Percentiles rank a stretch among this genome's conserved stretches.
These are phyloP conservation scores for Choreutis nemorana DNA, from an alignment of 2,888 invertebrate species.

Conservation along the genomic window DNA sequence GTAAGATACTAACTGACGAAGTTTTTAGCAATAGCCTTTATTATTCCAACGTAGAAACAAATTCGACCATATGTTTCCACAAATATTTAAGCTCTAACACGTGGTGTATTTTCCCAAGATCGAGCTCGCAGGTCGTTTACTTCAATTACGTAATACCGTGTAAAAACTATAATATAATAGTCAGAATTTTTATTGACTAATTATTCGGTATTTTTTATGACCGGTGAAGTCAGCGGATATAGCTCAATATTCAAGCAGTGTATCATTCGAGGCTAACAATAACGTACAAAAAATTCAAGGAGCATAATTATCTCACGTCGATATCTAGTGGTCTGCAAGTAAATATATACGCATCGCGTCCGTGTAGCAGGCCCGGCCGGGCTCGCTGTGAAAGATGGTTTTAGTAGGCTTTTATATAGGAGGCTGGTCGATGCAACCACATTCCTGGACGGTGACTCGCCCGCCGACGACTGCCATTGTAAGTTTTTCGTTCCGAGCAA, in stretches of 20 bases:
- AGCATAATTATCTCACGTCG: conserved; percentile 46
- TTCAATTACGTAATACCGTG: conserved; percentile 63
- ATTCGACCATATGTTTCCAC: no score
- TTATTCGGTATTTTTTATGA: conserved; percentile 59
- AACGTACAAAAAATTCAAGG: conserved; percentile 44
- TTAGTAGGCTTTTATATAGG: conserved; percentile 13
- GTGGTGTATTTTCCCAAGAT: no score
- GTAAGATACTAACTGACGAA: no score
- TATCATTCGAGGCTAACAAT: conserved; percentile 61
- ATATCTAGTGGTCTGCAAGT: conserved; percentile 29
- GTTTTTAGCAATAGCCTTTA: no score
- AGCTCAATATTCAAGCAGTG: conserved; percentile 64
- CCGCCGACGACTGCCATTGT: conserved; percentile 15
- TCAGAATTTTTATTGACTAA: conserved; percentile 66
- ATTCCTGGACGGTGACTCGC: conserved; percentile 51
- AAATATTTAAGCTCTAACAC: no score
- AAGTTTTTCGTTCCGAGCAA: conserved; percentile 24
- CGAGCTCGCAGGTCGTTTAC: conserved; percentile 58
- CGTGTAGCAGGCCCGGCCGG: conserved; percentile 11
- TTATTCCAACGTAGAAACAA: no score
- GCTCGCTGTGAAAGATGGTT: conserved; percentile 4
- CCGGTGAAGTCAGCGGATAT: conserved; percentile 65
- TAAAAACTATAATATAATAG: conserved; percentile 60
- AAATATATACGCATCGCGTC: conserved; percentile 4
- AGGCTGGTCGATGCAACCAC: conserved; percentile 39